Base-by-base conservation (phyloP, 1,140 invertebrate species). In the Aphidius ervi region DNA sequence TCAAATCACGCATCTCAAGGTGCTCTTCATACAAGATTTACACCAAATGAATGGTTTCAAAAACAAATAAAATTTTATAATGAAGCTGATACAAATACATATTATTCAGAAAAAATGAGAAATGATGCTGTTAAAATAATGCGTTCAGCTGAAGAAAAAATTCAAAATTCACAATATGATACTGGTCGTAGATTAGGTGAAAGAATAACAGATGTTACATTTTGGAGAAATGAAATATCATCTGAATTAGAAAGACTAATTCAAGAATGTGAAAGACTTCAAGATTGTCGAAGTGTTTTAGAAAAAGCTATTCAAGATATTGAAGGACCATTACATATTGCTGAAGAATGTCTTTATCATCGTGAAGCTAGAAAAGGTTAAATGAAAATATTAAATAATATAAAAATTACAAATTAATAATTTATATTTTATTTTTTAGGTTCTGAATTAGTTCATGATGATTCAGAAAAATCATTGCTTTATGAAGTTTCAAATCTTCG, bases 271-370 rank as follows among this genome's bases (percentile, higher is more conserved):
- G 87, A 90, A 59, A 85, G 88, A 66, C 80, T 97, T n/a, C 86
- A 91, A 74, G 91, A 95, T 63, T 87, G 89, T 60, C 82, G 88
- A 52, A 78, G 88, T 48, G 84, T 87, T 48, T 75, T 95, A 56
- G 91, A 95, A 74, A 89, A 94, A 71, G 91, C 92, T 10, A 80
- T 94, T 46, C 84, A 87, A 52, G 94, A 95, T 70, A 88, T 93
- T 55, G 92, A 95, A 70, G 89, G 90, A 10, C 94, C 94, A 0
- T 75, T 96, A 45, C 91, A 94, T 66, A 92, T 96, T 54, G 90
- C 91, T 10, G 92, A 96, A 78, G 94, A 97, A 75, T 95, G 93
- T 74, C 81, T 97, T 16, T 95, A 95, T 75, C 88, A 95, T 71
- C 82, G 94, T 58, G 93, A 96, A 82, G 90, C 89, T 60, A 82